Evolutionary conservation across 2,113 vertebrate species (phyloP).

Genomic region (Periophthalmodon schlosseri): DNA sequence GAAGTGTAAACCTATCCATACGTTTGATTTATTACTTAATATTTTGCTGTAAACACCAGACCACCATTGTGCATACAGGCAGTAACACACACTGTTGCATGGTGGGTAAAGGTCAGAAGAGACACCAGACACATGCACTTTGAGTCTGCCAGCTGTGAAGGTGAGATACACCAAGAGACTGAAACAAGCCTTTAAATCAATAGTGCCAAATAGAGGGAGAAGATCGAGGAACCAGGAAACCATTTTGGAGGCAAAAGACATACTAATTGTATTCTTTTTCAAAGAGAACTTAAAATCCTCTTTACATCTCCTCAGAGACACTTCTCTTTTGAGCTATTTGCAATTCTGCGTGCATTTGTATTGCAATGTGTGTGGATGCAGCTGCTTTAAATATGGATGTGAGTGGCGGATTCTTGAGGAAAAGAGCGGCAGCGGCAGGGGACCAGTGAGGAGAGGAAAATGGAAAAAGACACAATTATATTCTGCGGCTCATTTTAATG

Average conservation of each 20-base stretch:
- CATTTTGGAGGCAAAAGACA: slow-evolving; percentile 40
- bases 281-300: slow-evolving; percentile 51
- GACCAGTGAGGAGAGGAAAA: slow-evolving; percentile 41
- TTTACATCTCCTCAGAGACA: slow-evolving; percentile 44
- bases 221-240: slow-evolving; percentile 15
- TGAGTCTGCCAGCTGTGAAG: slow-evolving; percentile 17
- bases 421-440: slow-evolving; percentile 23
- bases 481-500: slow-evolving; percentile 69
- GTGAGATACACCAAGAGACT: slow-evolving; percentile 35
- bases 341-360: slow-evolving; percentile 55
- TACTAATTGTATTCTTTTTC: slow-evolving; percentile 59
- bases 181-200: slow-evolving; percentile 60
- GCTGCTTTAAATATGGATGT: slow-evolving; percentile 16
- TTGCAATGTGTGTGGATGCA: background rate
- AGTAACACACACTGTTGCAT: background rate
- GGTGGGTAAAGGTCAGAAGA: background rate
- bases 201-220: slow-evolving; percentile 34
- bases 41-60: background rate
- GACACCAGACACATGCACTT: slow-evolving; percentile 1
- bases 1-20: too few species aligned
- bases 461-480: slow-evolving; percentile 67
- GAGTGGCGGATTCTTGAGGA: slow-evolving; percentile 26
- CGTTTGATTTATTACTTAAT: background rate
- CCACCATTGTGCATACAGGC: background rate
- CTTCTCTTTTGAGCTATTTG: slow-evolving; percentile 50